Conservation (phyloP, 1,140 invertebrate species). For the Drosophila punjabiensis region DNA sequence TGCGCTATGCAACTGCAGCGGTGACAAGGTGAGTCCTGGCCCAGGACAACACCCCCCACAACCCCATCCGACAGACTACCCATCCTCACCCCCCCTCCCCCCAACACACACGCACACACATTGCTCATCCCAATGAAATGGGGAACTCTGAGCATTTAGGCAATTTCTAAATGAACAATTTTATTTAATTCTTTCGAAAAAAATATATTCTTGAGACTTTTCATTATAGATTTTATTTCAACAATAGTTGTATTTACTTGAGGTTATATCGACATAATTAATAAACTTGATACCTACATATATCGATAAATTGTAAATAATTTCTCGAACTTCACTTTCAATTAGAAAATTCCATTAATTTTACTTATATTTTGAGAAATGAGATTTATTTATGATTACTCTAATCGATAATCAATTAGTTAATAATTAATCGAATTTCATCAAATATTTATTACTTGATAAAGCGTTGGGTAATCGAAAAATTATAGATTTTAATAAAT, state of each 20-base stretch:
- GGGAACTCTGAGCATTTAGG: constrained; percentile 10
- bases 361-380: neutral
- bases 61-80: neutral
- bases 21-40: constrained; percentile 81
- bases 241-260: too few relatives aligned
- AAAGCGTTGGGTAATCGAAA: too few relatives aligned
- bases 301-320: too few relatives aligned
- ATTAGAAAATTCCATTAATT: neutral
- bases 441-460: neutral
- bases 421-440: neutral
- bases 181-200: too few relatives aligned
- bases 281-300: too few relatives aligned
- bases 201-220: neutral
- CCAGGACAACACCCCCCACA: constrained; percentile 11
- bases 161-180: neutral
- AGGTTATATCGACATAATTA: too few relatives aligned
- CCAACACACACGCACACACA: neutral
- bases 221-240: too few relatives aligned
- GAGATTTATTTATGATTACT: neutral
- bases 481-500: too few relatives aligned
- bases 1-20: constrained; percentile 84
- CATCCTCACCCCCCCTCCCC: neutral
- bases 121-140: neutral
- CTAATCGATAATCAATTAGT: neutral
- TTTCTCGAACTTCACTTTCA: neutral